A percentile compares a stretch with the other conserved stretches of the same genome.
Evolutionary conservation across 1,140 invertebrate species (phyloP).

Genomic region (Drosophila mojavensis): DNA sequence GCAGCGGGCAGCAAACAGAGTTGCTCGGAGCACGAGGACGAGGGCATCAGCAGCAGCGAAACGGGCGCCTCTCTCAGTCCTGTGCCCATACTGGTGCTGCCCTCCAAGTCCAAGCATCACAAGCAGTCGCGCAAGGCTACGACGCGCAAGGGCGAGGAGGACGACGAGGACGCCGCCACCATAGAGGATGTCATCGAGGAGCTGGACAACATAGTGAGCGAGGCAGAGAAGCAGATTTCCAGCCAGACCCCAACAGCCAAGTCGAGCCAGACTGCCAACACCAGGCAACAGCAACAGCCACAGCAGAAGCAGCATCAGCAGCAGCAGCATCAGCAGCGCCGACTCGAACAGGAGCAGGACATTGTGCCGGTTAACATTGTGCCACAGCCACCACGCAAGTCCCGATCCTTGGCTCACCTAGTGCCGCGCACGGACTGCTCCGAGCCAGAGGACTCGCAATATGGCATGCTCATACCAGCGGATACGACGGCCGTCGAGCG

Average conservation of each 20-base stretch:
- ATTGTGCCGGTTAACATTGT: conserved; percentile 87
- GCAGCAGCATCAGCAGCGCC: conserved; percentile 29
- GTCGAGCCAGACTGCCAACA: conserved; percentile 46
- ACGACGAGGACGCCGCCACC: conserved; percentile 89
- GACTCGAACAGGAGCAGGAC: conserved; percentile 85
- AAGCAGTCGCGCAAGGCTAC: conserved; percentile 60
- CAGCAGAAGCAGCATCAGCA: conserved; percentile 16
- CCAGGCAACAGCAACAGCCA: conserved; percentile 31
- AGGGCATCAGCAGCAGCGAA: conserved; percentile 93
- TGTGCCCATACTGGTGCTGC: conserved; percentile 83
- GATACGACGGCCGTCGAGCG: conserved; percentile 60
- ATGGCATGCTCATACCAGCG: conserved; percentile 63
- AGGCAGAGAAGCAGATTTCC: conserved; percentile 89
- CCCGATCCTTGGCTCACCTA: conserved; percentile 86
- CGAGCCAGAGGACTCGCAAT: conserved; percentile 80
- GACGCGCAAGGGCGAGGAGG: conserved; percentile 8
- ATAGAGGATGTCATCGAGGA: conserved; percentile 95
- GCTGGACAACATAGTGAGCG: conserved; percentile 92
- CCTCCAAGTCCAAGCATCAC: conserved; percentile 79
- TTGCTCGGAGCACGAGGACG: conserved; percentile 92
- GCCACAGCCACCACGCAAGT: conserved; percentile 86
- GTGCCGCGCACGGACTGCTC: conserved; percentile 78
- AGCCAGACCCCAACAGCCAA: conserved; percentile 81
- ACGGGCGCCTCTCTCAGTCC: conserved; percentile 88
- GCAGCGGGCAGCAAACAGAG: conserved; percentile 75